Evolutionary conservation across 2,113 vertebrate species (phyloP), one percentile per base, ranked within the genome.

Genomic region (Diadophis punctatus): DNA sequence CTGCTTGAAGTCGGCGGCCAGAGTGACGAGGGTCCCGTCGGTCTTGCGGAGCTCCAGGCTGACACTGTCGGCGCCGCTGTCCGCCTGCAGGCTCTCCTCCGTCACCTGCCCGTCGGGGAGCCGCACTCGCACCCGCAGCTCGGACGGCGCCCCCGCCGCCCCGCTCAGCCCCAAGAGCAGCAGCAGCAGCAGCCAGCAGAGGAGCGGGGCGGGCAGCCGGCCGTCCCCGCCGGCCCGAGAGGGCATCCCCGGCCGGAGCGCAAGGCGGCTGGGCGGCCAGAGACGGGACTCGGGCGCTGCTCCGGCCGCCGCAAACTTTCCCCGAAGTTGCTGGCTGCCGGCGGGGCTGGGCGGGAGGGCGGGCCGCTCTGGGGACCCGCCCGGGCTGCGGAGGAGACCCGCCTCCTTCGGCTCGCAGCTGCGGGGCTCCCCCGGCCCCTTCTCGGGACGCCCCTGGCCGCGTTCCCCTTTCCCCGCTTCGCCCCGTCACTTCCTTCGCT

Each of bases 1-100:
- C 98, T 98, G 98, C 96, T 97, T 98, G 95, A 99, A 99, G 97
- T 99, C 99, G 4, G 98, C 99, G 63, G 98, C 95, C 93, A 99
- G 98, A 58, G 98, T 99, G 94, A 99, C 94, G 51, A 99, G 98
- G 3, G 98, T 98, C 6, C 99, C 99, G 87, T 99, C 99, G 46
- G 98, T 98, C 89, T 98, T 97, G 90, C 98, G 98, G 95, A 99
- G 99, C 96, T 99, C 99, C 20, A 99, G 96, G 48, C 98, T 97
- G 96, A 99, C 97, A 87, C 97, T 97, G 98, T 99, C 98, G 52
- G 95, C 97, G 34, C 98, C 98, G 90, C 97, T 98, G 97, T 99
- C 99, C 91, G 99, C 99, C 95, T 99, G 98, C 97, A 99, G 95
- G 85, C 98, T 98, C 97, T 99, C 99, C 95, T 99, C 98, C 10